Percentiles rank a stretch among this genome's conserved stretches.
phyloP scores from a whole-genome alignment of 1,140 invertebrate species.

The Anoplophora glabripennis region DNA sequence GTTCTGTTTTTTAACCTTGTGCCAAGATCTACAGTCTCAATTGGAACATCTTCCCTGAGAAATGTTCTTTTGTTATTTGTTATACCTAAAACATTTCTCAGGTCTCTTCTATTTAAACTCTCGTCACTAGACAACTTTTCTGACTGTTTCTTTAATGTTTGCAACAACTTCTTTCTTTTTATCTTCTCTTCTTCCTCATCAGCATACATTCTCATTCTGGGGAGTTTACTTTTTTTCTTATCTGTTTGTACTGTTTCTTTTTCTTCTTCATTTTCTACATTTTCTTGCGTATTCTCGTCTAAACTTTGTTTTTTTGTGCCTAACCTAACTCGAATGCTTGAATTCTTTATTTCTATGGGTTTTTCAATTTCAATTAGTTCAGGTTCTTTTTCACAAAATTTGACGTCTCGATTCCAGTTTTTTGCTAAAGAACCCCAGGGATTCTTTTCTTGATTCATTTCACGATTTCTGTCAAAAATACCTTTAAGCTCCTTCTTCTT shows the following conservation, averaged over 20 bases:
- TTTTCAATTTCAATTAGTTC: slow-evolving; percentile 9
- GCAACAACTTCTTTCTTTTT: slow-evolving; percentile 44
- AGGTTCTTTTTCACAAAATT: slow-evolving; percentile 37
- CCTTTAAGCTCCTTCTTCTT: slow-evolving; percentile 52
- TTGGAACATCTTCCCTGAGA: slow-evolving; percentile 6
- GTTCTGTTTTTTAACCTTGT: slow-evolving; percentile 39
- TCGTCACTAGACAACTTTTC: slow-evolving; percentile 35
- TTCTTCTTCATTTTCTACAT: slow-evolving; percentile 34
- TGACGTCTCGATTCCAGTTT: slow-evolving; percentile 64
- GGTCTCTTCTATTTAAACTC: slow-evolving; percentile 24
- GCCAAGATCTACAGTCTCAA: slow-evolving; percentile 30
- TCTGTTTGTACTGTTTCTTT: not conserved
- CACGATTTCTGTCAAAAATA: slow-evolving; percentile 50
- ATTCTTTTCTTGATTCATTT: slow-evolving; percentile 58
- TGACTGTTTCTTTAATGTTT: slow-evolving; percentile 40
- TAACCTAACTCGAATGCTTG: slow-evolving; percentile 50
- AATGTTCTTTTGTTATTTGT: slow-evolving; percentile 17
- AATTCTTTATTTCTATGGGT: slow-evolving; percentile 30
- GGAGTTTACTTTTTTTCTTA: slow-evolving; percentile 53
- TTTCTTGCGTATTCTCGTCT: slow-evolving; percentile 37
- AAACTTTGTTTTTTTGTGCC: slow-evolving; percentile 42
- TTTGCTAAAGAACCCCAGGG: slow-evolving; percentile 70
- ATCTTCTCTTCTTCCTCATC: slow-evolving; percentile 76
- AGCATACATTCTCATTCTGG: slow-evolving; percentile 83
- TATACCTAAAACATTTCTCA: slow-evolving; percentile 35